Base-by-base conservation (phyloP, 2,888 invertebrate species). In the Eumerus sabulonum region DNA sequence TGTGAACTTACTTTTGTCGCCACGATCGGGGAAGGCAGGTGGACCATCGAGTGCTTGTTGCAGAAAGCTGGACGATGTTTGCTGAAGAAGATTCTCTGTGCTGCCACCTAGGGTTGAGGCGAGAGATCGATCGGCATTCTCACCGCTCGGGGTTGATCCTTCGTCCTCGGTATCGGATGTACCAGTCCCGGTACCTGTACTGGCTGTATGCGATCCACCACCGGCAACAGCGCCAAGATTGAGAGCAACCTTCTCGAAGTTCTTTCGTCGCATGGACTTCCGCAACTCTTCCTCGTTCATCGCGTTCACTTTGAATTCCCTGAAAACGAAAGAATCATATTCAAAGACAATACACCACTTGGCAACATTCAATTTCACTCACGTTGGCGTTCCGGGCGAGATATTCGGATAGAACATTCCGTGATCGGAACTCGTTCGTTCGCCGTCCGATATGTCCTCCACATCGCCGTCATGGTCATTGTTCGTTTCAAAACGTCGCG, bases 401-500 rank as follows among this genome's bases (percentile, higher is more conserved):
- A 89, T 84, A 72, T 86, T 87, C 9, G 94, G 94, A 85, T 95
- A 95, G 86, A 94, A 95, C 81, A 94, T 93, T 84, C 92, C 91
- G 71, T 93, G 92, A 85, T 94, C 94, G 0, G 94, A 94, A 7
- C 94, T 94, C 0, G 94, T 94, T 47, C 93, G 90, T 82, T 94
- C 94, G 0, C 95, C 94, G 86, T 96, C 95, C 0, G 95, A 95
- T 85, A 95, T 95, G 84, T 96, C 95, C 84, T 96, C 96, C 0
- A 95, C 92, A 83, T 96, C 96, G 0, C 95, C 95, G 82, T 95
- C 95, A 85, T 96, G 95, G 72, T 96, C 96, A 9, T 94, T 95
- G 14, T 88, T 89, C 14, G 94, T 94, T 86, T 92, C 93, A 84
- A 92, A 92, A 14, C 88, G 86, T 68, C 87, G 18, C 16, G 76